Percentiles rank a stretch among this genome's conserved stretches.
These are phyloP conservation scores for Megalops atlanticus DNA, from an alignment of 2,113 vertebrate genomes.

Conservation along the genomic window DNA sequence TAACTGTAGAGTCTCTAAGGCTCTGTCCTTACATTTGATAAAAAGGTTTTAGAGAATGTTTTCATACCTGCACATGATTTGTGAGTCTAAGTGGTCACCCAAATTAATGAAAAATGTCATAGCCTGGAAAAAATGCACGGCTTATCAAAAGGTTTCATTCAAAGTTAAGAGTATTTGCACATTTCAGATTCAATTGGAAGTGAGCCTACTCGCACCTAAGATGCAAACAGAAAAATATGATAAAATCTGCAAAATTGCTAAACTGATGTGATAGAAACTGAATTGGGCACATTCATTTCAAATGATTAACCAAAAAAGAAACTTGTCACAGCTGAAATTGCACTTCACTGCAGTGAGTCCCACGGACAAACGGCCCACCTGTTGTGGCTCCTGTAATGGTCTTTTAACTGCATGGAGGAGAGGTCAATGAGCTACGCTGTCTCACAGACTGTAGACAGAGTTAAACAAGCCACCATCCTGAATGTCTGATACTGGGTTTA, in stretches of 20 bases:
- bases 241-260: background rate
- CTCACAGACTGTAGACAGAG: background rate
- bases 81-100: too few species aligned
- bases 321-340: background rate
- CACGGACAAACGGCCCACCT: background rate
- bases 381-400: background rate
- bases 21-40: too few species aligned
- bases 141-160: too few species aligned
- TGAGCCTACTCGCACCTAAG: too few species aligned
- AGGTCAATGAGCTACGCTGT: background rate
- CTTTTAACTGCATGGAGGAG: background rate
- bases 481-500: background rate
- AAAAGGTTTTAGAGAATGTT: too few species aligned
- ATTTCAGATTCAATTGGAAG: too few species aligned
- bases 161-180: too few species aligned
- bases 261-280: background rate
- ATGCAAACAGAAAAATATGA: too few species aligned
- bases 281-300: background rate
- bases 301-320: background rate
- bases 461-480: background rate
- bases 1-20: too few species aligned
- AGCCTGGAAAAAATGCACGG: too few species aligned
- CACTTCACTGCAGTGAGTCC: background rate
- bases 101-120: too few species aligned
- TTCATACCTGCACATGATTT: too few species aligned